phyloP scores from a whole-genome alignment of 2,113 vertebrate species.

The Alethe castanea region DNA sequence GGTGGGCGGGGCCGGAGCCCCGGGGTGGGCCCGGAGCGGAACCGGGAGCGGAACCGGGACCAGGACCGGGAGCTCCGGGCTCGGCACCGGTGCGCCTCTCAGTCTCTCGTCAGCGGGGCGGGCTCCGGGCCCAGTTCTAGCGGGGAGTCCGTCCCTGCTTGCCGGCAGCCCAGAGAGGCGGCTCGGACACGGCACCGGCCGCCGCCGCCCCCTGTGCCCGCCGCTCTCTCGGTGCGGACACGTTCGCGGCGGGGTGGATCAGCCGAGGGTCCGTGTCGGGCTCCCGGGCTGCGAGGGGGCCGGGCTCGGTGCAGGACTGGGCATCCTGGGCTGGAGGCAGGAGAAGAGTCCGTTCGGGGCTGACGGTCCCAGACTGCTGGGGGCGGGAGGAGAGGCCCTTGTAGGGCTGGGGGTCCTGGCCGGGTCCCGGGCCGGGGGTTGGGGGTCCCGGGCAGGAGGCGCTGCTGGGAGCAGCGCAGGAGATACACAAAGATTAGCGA shows the following conservation, averaged over 20 bases:
- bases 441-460: not conserved
- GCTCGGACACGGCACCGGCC: not conserved
- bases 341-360: fast-evolving
- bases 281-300: not conserved
- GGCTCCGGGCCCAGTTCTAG: too few relatives aligned
- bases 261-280: not conserved
- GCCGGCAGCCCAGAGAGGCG: not conserved
- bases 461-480: not conserved
- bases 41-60: too few relatives aligned
- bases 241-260: not conserved
- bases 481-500: not conserved
- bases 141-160: too few relatives aligned
- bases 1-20: not conserved
- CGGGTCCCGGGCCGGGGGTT: too few relatives aligned
- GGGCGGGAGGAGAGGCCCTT: not conserved
- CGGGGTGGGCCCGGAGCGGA: too few relatives aligned
- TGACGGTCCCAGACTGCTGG: not conserved
- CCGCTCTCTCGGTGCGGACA: not conserved
- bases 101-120: not conserved
- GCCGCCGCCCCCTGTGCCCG: not conserved
- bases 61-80: not conserved
- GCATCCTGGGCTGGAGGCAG: not conserved
- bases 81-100: fast-evolving
- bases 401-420: not conserved
- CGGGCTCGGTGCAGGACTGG: not conserved